Evolutionary conservation across 2,888 invertebrate species (phyloP), one percentile per base, ranked within the genome.

Genomic region (Lycophotia porphyrea): DNA sequence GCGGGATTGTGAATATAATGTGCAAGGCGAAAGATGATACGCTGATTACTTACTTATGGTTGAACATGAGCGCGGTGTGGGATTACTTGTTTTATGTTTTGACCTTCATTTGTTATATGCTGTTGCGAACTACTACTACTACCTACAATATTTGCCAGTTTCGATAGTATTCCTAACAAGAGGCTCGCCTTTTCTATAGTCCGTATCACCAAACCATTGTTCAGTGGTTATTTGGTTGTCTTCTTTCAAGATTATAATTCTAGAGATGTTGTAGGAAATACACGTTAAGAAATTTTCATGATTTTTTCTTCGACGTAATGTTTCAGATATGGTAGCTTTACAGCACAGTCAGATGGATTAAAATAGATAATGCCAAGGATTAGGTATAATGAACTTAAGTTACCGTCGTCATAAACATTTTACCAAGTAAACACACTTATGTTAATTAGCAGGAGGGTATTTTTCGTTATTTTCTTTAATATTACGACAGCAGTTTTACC

Each of bases 1-100:
- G 78, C 64, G 72, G 73, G 63, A 76, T 74, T 79, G 71, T 84
- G 49, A 71, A 84, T 84, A 74, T 9, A 52, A 76, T 74, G 71
- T 69, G 73, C 75, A 60, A 36, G 15, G 39, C 42, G 82, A 73
- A 70, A 77, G 73, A 75, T 64, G 71, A 76, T 75, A 82, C 44
- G 39, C 13, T 58, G 47, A 58, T 47, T 67, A 71, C 44, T 7
- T 11, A 34, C 24, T 34, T 39, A 58, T 47, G 24, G 11, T 13
- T 24, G 52, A 31, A 68, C 24, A 42, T 34, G 11, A 49, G 11
- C n/a, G 15, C 31, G 55, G 24, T 64, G 60, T 72, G 7, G 34
- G 18, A 13, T 42, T 44, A 44, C 21, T 49, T 21, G 24, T 34
- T 36, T 15, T 74, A 61, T 61, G 69, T 27, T 18, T 21, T 65